phyloP scores from a whole-genome alignment of 2,888 invertebrate species.

The Ophion ellenae region DNA sequence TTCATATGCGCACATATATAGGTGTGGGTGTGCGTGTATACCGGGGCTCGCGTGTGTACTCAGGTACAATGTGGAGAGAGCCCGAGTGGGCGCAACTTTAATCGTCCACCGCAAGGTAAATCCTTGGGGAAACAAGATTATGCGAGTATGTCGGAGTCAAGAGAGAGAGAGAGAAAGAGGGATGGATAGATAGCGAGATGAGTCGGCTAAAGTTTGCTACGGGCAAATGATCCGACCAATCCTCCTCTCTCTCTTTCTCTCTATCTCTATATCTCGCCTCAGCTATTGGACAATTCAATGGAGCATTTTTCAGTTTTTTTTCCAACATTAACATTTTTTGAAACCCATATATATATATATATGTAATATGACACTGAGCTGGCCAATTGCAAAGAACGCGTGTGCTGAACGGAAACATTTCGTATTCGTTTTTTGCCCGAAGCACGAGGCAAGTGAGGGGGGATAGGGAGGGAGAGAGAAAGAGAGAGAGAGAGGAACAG shows the following conservation, averaged over 20 bases:
- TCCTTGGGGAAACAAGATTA: conserved; percentile 61
- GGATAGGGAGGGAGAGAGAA: not conserved
- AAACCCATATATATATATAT: not conserved
- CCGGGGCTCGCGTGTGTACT: not conserved
- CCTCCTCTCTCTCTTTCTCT: conserved; percentile 24
- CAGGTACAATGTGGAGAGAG: conserved; percentile 1
- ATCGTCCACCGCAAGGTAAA: conserved; percentile 55
- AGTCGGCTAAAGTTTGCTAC: conserved; percentile 29
- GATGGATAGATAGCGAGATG: not conserved
- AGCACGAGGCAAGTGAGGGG: not conserved
- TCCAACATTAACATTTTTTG: not conserved
- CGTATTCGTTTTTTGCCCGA: not conserved
- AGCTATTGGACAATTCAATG: not conserved
- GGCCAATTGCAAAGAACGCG: conserved; percentile 48
- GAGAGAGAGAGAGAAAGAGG: conserved; percentile 10
- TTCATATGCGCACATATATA: not conserved
- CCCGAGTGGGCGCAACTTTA: conserved; percentile 47
- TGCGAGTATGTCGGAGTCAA: conserved; percentile 33
- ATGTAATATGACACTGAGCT: conserved; percentile 19
- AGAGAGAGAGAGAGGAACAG: not conserved
- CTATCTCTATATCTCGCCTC: not conserved
- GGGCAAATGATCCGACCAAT: conserved; percentile 52
- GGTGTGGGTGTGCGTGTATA: not conserved
- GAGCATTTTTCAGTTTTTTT: not conserved
- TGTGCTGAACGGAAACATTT: not conserved